Conservation (phyloP, 2,797 vertebrate species). For the Tokudaia muenninki region DNA sequence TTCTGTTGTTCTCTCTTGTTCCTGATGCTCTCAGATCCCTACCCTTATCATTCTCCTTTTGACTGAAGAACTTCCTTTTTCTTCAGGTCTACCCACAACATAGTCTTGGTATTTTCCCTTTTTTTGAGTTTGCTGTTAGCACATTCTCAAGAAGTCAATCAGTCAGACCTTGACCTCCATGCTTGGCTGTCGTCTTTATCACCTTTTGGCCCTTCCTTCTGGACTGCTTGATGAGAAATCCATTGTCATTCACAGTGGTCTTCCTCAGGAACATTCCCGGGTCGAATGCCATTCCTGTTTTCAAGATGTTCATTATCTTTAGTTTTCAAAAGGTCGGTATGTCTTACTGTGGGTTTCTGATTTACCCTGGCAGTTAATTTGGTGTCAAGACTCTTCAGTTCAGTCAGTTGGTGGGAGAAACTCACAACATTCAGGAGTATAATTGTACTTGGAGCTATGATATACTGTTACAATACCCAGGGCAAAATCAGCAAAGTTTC, state of each 20-base stretch:
- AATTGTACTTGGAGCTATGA: not conserved
- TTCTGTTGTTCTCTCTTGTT: not conserved
- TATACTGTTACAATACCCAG: not conserved
- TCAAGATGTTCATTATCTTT: not conserved
- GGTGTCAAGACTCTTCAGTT: not conserved
- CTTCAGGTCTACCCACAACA: not conserved
- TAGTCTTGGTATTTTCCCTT: slow-evolving; percentile 4
- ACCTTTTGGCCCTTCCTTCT: not conserved
- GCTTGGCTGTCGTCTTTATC: not conserved
- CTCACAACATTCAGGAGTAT: not conserved
- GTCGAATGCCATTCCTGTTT: not conserved
- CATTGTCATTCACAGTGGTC: not conserved
- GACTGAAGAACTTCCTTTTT: not conserved
- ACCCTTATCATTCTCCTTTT: not conserved
- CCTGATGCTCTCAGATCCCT: not conserved
- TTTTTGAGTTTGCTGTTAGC: slow-evolving; percentile 14
- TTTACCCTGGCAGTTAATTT: not conserved
- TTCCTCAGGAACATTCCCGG: not conserved
- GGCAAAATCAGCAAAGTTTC: not conserved
- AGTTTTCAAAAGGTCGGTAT: not conserved
- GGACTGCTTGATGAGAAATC: not conserved
- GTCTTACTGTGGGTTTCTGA: not conserved
- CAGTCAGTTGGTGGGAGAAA: not conserved
- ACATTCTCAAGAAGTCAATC: not conserved
- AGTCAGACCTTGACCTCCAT: not conserved